phyloP scores from a whole-genome alignment of 2,888 invertebrate species.

The Folsomia manolachei region DNA sequence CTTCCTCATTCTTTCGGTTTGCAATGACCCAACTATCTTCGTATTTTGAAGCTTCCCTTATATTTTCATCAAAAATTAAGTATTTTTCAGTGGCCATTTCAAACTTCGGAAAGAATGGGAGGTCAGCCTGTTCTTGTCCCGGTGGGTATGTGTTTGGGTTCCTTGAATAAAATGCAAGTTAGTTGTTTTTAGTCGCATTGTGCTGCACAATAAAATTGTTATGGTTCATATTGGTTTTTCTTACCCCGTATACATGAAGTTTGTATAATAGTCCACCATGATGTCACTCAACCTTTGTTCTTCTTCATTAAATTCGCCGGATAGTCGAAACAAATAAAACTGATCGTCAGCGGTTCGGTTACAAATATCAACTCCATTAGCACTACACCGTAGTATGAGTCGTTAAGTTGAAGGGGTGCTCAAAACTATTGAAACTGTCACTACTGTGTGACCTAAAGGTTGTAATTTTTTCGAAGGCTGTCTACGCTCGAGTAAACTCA shows the following conservation, averaged over 20 bases:
- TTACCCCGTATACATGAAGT: slow-evolving; percentile 22
- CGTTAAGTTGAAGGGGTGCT: too few species aligned
- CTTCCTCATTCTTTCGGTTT: neutral
- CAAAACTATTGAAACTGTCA: too few species aligned
- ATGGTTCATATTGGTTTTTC: too few species aligned
- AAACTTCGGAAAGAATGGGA: slow-evolving; percentile 8
- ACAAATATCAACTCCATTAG: too few species aligned
- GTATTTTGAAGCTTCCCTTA: neutral
- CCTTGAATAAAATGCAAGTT: too few species aligned
- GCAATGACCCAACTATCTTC: neutral
- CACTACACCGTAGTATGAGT: too few species aligned
- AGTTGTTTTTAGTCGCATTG: too few species aligned
- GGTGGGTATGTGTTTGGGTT: neutral
- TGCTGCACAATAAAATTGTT: too few species aligned
- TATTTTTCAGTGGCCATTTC: neutral
- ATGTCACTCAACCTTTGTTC: slow-evolving; percentile 14
- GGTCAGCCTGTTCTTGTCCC: neutral
- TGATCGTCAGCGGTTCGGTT: slow-evolving; percentile 22
- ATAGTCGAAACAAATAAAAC: slow-evolving; percentile 20
- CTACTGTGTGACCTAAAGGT: too few species aligned
- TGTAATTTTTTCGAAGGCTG: too few species aligned
- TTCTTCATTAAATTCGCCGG: slow-evolving; percentile 11
- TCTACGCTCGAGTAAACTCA: too few species aligned
- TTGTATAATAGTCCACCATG: slow-evolving; percentile 18
- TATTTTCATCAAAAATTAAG: slow-evolving; percentile 8